A percentile compares a stretch with the other conserved stretches of the same genome.
Evolutionary conservation across 2,797 vertebrate genomes (phyloP).

Genomic region (Florisuga fusca): DNA sequence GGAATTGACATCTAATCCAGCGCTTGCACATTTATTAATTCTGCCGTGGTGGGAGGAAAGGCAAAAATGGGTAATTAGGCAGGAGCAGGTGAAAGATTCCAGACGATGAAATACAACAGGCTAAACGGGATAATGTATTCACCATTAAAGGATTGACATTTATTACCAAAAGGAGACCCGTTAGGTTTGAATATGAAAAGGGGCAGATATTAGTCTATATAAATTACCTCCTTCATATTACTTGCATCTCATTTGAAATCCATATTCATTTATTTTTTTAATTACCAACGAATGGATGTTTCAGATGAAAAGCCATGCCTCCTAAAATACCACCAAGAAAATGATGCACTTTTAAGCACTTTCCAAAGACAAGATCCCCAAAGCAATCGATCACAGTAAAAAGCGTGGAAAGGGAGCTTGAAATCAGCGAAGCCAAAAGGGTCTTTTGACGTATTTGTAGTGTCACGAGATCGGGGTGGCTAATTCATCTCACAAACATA

Average conservation of each 20-base stretch:
- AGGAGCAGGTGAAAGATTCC: slow-evolving; percentile 70
- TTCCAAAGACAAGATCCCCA: neutral
- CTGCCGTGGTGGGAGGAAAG: slow-evolving; percentile 20
- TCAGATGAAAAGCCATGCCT: neutral
- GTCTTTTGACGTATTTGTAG: neutral
- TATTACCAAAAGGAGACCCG: slow-evolving; percentile 64
- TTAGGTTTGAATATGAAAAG: slow-evolving; percentile 51
- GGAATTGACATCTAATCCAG: slow-evolving; percentile 14
- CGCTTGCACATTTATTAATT: slow-evolving; percentile 32
- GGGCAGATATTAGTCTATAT: slow-evolving; percentile 31
- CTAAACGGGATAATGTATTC: slow-evolving; percentile 65
- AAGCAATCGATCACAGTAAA: slow-evolving; percentile 24
- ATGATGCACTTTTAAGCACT: neutral
- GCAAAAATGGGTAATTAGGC: slow-evolving; percentile 47
- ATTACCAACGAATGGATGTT: neutral
- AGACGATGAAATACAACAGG: slow-evolving; percentile 63
- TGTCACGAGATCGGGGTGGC: neutral
- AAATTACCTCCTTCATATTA: slow-evolving; percentile 13
- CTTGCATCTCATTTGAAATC: slow-evolving; percentile 3
- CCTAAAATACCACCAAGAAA: neutral
- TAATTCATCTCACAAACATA: neutral
- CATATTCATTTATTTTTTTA: neutral
- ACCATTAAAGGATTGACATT: slow-evolving; percentile 51
- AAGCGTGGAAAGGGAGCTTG: neutral
- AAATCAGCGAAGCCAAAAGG: slow-evolving; percentile 26